phyloP scores from a whole-genome alignment of 2,888 invertebrate genomes.

The Ashinkailepas kermadecensis region DNA sequence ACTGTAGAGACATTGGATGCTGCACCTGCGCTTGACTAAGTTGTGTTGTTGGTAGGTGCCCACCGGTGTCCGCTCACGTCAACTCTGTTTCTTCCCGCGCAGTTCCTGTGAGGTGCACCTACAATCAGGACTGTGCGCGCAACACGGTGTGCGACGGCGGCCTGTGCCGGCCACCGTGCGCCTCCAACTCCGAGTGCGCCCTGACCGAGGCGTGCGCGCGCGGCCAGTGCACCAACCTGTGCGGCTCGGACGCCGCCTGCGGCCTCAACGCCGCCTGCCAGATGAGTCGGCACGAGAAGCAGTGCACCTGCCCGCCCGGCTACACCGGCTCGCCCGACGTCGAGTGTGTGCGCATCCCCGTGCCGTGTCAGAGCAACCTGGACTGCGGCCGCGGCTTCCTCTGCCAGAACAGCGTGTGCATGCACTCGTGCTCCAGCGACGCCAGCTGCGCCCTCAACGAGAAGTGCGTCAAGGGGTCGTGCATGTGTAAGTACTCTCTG shows the following conservation, averaged over 20 bases:
- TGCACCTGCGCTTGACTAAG: too few relatives aligned
- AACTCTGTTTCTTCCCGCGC: neutral
- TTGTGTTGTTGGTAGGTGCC: too few relatives aligned
- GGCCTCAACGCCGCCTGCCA: slow-evolving; percentile 83
- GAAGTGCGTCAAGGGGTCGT: slow-evolving; percentile 72
- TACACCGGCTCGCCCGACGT: slow-evolving; percentile 82
- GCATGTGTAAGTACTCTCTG: slow-evolving; percentile 57
- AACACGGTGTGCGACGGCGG: slow-evolving; percentile 74
- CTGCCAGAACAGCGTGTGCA: slow-evolving; percentile 74
- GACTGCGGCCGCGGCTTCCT: slow-evolving; percentile 56
- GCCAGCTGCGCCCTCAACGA: slow-evolving; percentile 82
- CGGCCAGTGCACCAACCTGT: slow-evolving; percentile 36
- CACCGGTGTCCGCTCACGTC: too few relatives aligned
- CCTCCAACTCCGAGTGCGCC: slow-evolving; percentile 37
- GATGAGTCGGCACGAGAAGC: slow-evolving; percentile 85
- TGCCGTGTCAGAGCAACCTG: slow-evolving; percentile 31
- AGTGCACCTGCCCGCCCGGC: slow-evolving; percentile 80
- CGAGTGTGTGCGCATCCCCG: slow-evolving; percentile 33
- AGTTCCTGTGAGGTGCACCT: slow-evolving; percentile 73
- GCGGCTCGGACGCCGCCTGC: slow-evolving; percentile 51
- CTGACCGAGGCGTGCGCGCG: slow-evolving; percentile 37
- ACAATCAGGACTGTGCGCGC: slow-evolving; percentile 67
- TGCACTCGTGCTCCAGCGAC: slow-evolving; percentile 65
- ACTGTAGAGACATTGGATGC: too few relatives aligned
- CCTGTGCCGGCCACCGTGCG: slow-evolving; percentile 59